Evolutionary conservation across 2,113 vertebrate species (phyloP), one percentile per base, ranked within the genome.

Genomic region (Corythornis cristatus): DNA sequence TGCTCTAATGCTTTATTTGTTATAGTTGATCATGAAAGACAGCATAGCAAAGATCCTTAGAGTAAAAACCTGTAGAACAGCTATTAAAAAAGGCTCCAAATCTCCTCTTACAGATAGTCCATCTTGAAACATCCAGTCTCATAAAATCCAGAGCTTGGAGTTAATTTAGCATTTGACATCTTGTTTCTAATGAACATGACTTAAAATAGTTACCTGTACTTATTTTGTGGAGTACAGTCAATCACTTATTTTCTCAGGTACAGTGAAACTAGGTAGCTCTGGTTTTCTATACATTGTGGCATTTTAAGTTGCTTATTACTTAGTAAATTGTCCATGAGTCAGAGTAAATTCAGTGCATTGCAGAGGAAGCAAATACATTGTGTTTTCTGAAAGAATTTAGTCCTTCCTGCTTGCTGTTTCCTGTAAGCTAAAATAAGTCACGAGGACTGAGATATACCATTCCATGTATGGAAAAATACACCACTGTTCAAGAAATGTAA

Each of bases 321-420:
- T 46, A 46, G 19, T 46, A 51, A 90, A 54, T 33, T 56, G 58
- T 75, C 43, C 11, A 17, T 85, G 61, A 58, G 65, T 88, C 73
- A 66, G 40, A 74, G 42, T 76, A 76, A 90, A 73, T 61, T 66
- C 66, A 79, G 54, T 50, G 31, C 18, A 23, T 58, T 74, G n/a
- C 45, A 86, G 54, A 77, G 83, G 71, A 92, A 89, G 71, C 74
- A 80, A 94, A 94, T 84, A 73, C 58, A 85, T 89, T 93, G 71
- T 90, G 56, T 90, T 96, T 82, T 73, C 74, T 93, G 81, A 87
- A 94, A 83, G 58, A 93, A 88, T 92, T 90, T 86, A 33, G 10
- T 83, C 78, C 35, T 94, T 96, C 91, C 87, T 87, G 62, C 89
- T 91, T 87, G 67, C 83, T 87, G 37, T 87, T 95, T 96, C 87